These are phyloP conservation scores for Malacoraja senta DNA, from an alignment of 2,797 vertebrate species.

Conservation along the genomic window DNA sequence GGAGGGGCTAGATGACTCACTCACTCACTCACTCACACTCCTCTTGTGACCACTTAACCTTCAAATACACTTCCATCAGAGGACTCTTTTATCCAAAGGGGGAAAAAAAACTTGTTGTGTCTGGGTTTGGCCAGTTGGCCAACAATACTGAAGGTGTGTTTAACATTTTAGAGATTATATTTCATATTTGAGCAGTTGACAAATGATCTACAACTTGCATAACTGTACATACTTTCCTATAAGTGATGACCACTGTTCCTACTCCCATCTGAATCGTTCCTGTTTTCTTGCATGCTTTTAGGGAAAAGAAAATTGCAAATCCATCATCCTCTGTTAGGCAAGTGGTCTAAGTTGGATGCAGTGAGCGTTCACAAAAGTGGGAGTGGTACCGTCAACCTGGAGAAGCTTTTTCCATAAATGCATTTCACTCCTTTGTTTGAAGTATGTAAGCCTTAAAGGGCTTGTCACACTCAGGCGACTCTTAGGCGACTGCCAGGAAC, in stretches of 20 bases:
- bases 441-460: background rate
- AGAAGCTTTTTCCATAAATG: background rate
- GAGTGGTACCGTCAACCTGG: too few species aligned
- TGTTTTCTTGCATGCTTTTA: background rate
- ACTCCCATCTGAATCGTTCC: background rate
- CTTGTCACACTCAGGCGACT: too few species aligned
- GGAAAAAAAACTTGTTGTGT: background rate
- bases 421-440: background rate
- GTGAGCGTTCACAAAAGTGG: background rate
- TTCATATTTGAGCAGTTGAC: background rate
- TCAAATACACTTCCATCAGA: background rate
- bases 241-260: background rate
- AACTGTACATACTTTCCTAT: background rate
- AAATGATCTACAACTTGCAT: background rate
- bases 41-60: too few species aligned
- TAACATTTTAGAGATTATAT: background rate
- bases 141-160: background rate
- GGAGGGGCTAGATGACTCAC: too few species aligned
- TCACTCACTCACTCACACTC: too few species aligned
- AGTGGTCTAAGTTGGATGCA: background rate
- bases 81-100: background rate
- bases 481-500: too few species aligned
- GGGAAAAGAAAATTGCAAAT: background rate
- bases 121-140: background rate
- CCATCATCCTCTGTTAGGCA: background rate